Percentiles rank a stretch among this genome's conserved stretches.
Evolutionary conservation across 1,140 invertebrate species (phyloP).

Genomic region (Thaumetopoea pityocampa): DNA sequence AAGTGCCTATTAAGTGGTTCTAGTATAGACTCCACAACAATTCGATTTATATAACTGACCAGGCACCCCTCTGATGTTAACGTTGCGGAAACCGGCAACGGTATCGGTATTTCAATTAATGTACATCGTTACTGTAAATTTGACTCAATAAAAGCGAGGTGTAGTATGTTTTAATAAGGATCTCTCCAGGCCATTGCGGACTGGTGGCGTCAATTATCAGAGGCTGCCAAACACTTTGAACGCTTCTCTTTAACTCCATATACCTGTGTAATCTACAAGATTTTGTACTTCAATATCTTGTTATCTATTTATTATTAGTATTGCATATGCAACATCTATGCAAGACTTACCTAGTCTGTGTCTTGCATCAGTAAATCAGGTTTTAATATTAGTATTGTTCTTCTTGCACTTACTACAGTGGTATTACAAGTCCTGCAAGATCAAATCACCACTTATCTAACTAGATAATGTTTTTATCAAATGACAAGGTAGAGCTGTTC

Average conservation of each 20-base stretch:
- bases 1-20: neutral
- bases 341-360: too few relatives aligned
- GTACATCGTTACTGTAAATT: slow-evolving; percentile 49
- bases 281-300: slow-evolving; percentile 30
- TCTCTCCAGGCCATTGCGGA: slow-evolving; percentile 52
- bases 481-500: too few relatives aligned
- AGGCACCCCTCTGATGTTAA: slow-evolving; percentile 5
- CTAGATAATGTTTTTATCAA: too few relatives aligned
- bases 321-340: too few relatives aligned
- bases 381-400: too few relatives aligned
- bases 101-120: slow-evolving; percentile 56
- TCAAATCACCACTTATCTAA: too few relatives aligned
- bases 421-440: too few relatives aligned
- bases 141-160: slow-evolving; percentile 36
- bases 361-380: too few relatives aligned
- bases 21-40: neutral
- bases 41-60: too few relatives aligned
- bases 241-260: slow-evolving; percentile 38
- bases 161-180: slow-evolving; percentile 62
- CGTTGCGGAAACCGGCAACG: slow-evolving; percentile 33
- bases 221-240: slow-evolving; percentile 49
- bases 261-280: slow-evolving; percentile 20
- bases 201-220: slow-evolving; percentile 49
- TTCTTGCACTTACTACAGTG: too few relatives aligned
- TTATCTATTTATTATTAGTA: too few relatives aligned